A percentile compares a stretch with the other conserved stretches of the same genome.
Conservation (phyloP, 2,888 invertebrate species). For the Pristionchus entomophagus region DNA sequence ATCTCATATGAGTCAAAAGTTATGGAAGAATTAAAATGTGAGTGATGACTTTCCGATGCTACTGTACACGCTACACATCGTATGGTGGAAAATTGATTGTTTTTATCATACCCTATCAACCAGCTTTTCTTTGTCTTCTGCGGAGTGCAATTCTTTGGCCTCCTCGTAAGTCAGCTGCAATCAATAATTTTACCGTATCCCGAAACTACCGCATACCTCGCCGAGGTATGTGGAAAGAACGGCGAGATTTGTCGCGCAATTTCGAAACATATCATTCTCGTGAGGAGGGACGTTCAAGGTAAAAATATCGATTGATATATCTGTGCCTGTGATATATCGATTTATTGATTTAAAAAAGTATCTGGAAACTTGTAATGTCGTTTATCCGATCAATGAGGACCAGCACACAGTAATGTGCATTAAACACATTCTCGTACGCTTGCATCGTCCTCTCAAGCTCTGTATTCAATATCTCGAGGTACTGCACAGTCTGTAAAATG, state of each 20-base stretch:
- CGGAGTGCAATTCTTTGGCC: background rate
- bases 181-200: too few species aligned
- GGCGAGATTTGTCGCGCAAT: conserved; percentile 58
- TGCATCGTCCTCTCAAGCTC: conserved; percentile 38
- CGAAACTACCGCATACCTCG: background rate
- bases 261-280: conserved; percentile 62
- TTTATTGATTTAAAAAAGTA: too few species aligned
- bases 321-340: too few species aligned
- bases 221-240: conserved; percentile 53
- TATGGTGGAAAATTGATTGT: background rate
- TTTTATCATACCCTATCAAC: conserved; percentile 45
- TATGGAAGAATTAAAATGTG: too few species aligned
- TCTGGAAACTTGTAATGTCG: conserved; percentile 19
- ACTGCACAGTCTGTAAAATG: conserved; percentile 1
- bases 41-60: too few species aligned
- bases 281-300: conserved; percentile 66
- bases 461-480: background rate
- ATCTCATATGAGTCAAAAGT: too few species aligned
- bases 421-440: background rate
- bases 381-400: background rate
- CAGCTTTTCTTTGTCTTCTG: background rate
- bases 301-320: too few species aligned
- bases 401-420: background rate
- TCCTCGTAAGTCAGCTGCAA: background rate
- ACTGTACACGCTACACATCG: too few species aligned